Evolutionary conservation across 2,113 vertebrate species (phyloP), one percentile per base, ranked within the genome.

Genomic region (Serilophus lunatus): DNA sequence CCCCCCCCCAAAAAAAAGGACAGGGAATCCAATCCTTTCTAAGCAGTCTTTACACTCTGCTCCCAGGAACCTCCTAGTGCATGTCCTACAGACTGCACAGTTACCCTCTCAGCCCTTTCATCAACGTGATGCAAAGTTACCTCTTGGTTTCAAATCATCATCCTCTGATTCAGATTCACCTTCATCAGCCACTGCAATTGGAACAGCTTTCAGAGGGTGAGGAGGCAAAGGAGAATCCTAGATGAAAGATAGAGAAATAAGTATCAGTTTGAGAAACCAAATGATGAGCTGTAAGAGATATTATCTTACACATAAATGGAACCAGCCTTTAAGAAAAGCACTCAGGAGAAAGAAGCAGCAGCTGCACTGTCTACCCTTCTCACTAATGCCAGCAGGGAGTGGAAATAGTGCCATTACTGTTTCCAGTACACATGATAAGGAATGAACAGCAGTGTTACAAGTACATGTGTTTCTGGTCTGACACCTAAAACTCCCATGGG

Each of bases 101-200:
- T 6, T 75, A 36, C 75, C 35, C 82, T 90, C 69, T 28, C 28
- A 86, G 61, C 60, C 23, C 70, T 88, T 53, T 57, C 86, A 72
- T 69, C 89, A 65, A 3, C 18, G 49, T 3, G 2, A 4, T 23
- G 60, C 57, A 35, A 65, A 19, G 10, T 82, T 97, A 99, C 99
- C 99, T 99, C 99, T 98, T 65, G 99, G 99, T 96, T 99, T 99
- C 42, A 99, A 97, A 95, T 99, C 99, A 70, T 99, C 99, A 6
- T 99, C 99, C 81, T 99, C 99, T 1, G 99, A 99, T 91, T 99
- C 99, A 1, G 99, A 99, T 75, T 99, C 98, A 0, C 99, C 99
- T 61, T 99, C 99, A 33, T 99, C 99, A 3, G 99, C 99, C 94
- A 99, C 99, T 10, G 99, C 99, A 12, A 99, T 99, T 0, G 99